Evolutionary conservation across 2,888 invertebrate species (phyloP).

Genomic region (Labia minor): DNA sequence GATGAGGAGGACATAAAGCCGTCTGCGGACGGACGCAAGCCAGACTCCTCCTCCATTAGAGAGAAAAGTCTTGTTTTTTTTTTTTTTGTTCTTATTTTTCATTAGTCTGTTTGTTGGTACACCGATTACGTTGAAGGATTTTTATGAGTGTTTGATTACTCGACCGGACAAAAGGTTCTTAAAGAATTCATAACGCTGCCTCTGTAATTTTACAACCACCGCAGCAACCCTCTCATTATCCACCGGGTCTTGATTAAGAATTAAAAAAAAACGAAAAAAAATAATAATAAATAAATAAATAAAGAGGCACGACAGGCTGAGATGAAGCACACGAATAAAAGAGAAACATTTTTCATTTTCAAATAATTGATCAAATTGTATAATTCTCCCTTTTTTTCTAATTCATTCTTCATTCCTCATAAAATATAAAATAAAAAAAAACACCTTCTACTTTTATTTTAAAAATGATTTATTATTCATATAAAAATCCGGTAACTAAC

Average conservation of each 20-base stretch:
- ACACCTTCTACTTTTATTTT: too few relatives aligned
- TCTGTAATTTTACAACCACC: not conserved
- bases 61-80: not conserved
- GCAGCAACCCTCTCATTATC: slow-evolving; percentile 7
- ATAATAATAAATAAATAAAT: too few relatives aligned
- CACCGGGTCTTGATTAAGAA: not conserved
- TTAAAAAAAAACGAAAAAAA: too few relatives aligned
- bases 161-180: not conserved
- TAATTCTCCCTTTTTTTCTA: too few relatives aligned
- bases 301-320: not conserved
- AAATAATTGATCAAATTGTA: not conserved
- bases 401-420: too few relatives aligned
- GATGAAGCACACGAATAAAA: too few relatives aligned
- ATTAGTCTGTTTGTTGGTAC: not conserved
- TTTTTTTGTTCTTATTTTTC: not conserved
- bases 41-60: slow-evolving; percentile 8
- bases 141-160: slow-evolving; percentile 13
- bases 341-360: slow-evolving; percentile 3
- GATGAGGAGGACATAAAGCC: slow-evolving; percentile 8
- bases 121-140: slow-evolving; percentile 13
- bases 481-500: too few relatives aligned
- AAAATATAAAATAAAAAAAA: too few relatives aligned
- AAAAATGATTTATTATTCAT: too few relatives aligned
- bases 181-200: slow-evolving; percentile 2
- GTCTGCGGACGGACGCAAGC: not conserved